Base-by-base conservation (phyloP, 2,888 invertebrate species). In the Antitype chi region DNA sequence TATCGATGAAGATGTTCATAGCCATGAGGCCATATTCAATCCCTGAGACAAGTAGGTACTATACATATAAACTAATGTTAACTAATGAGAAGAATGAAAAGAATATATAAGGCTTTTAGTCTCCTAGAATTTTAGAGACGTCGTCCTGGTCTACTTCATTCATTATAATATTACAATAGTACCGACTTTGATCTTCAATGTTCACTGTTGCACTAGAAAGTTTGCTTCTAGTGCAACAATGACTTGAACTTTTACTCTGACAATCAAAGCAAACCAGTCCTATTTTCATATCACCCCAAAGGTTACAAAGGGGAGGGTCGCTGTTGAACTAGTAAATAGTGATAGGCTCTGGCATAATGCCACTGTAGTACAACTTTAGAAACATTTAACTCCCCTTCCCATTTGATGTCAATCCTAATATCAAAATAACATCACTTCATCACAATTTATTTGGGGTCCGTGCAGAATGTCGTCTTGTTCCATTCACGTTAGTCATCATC, bases 251-350 rank as follows among this genome's bases (percentile, higher is more conserved):
- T 23, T 52, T 13, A 69, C 7, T 11, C 15, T 2, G 1, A 49
- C 49, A 49, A 38, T 59, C 8, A 80, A 47, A 60, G 17, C 1
- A 28, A 60, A 17, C 25, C 60, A 47, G 20, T 38, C 60, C 81
- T 77, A 77, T 77, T 77, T 73, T 74, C 32, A 81, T 57, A 74
- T 75, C 82, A 75, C 52, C 76, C 55, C 43, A 78, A 78, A 81
- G 76, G 82, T 75, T 47, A 82, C 63, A 81, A 63, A 81, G 63
- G 82, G 82, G 82, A 75, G 82, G 63, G 17, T 57, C 76, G 11
- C 17, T 13, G 23, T 23, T 78, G 81, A 43, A 49, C 81, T 63
- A 81, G 52, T 57, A 64, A 74, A 28, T n/a, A 15, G 43, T 13
- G 28, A 57, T 75, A 75, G 78, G 78, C 57, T 78, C 57, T 78